Base-by-base conservation (phyloP, 2,888 invertebrate genomes). In the Tiphia femorata region DNA sequence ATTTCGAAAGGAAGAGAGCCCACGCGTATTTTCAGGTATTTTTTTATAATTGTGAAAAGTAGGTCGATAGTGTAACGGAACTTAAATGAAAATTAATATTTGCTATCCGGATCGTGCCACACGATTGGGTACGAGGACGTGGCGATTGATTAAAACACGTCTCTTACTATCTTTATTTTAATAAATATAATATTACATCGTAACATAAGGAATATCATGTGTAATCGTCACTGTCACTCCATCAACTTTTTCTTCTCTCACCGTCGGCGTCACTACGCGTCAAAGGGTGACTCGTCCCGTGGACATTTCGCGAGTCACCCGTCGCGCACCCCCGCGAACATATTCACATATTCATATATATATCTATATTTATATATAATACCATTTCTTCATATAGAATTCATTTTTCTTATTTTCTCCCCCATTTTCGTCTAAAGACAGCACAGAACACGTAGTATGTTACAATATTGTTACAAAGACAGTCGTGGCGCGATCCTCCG, bases 121-220 rank as follows among this genome's bases (percentile, higher is more conserved):
- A n/a, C n/a, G n/a, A n/a, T 14, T 25, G 14, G 33, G 12, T 14
- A 33, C n/a, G 38, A 10, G 33, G 30, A 59, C 48, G 20, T 44
- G 19, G 25, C 53, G 42, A 16, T 53, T 51, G 51, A 67, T 72
- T 64, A 69, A 74, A 73, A 72, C 67, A 75, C 59, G 64, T 65
- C 70, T 66, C 64, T 66, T 67, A 65, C 67, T 73, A 70, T 70
- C 57, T 73, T 75, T 76, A 76, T 75, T 76, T n/a, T 70, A 79
- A 80, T 80, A 79, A 79, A 79, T 79, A 80, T 79, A 77, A 70
- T 76, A 72, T 78, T 79, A 80, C 76, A 79, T 77, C 53, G 64
- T 73, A 75, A 76, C 72, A 67, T 71, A 78, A 79, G 70, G 72
- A 76, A 76, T 76, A 76, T 73, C 68, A 63, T 64, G 63, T 70